Evolutionary conservation across 2,113 vertebrate species (phyloP), one percentile per base, ranked within the genome.

Genomic region (Cinclus cinclus): DNA sequence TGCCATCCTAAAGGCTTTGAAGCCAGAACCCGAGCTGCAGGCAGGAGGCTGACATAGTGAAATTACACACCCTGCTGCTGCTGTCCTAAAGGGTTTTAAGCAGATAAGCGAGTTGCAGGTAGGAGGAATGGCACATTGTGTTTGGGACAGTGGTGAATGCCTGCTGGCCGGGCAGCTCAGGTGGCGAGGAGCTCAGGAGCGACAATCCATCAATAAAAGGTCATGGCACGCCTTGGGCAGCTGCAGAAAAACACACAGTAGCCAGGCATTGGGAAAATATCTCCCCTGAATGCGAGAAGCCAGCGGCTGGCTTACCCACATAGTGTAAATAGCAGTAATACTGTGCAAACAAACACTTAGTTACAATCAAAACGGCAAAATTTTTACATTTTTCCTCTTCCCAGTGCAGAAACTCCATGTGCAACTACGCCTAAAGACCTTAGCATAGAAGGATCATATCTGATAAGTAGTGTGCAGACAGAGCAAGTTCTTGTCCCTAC

Each of bases 391-490:
- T 52, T 70, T 59, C 28, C n/a, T n/a, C 19, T 25, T 59, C 39
- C 18, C 17, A 17, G 42, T 2, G 25, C 55, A 91, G 50, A 53
- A 68, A 20, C 16, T 18, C 27, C 46, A 49, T 35, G 25, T 9
- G 56, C 2, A 4, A 15, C 37, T 73, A 46, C 0, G 18, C 20
- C 41, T 53, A 7, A 0, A 14, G 37, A 41, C 22, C 31, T 67
- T n/a, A 37, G 25, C 37, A 64, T 5, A 14, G 44, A 21, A 90
- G 31, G 47, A 56, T 62, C 12, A 2, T 1, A 9, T 13, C n/a
- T 62, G n/a, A 0, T 18, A 85, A 62, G 23, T 2, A 5, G 24
- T 9, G 10, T 35, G 58, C 19, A 68, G 62, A 86, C 28, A 70
- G 16, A 47, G 27, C 12, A 33, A 73, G 23, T 15, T 75, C 58